phyloP scores from a whole-genome alignment of 1,140 invertebrate genomes.

The Pseudomyrmex concolor region DNA sequence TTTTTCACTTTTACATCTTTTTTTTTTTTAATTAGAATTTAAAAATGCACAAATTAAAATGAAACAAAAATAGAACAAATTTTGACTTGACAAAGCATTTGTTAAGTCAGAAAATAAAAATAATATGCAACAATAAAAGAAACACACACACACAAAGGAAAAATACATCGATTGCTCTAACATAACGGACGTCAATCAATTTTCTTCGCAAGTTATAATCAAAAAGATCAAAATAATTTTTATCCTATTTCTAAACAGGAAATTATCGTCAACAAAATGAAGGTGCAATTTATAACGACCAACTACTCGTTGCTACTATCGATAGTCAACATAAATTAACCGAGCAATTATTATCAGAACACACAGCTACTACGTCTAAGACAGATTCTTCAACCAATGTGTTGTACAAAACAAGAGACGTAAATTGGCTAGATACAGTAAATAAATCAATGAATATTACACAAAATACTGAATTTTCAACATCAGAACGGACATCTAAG shows the following conservation, averaged over 20 bases:
- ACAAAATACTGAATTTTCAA: neutral
- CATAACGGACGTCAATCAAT: neutral
- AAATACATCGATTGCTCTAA: neutral
- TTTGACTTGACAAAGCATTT: neutral
- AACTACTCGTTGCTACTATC: neutral
- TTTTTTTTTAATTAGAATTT: neutral
- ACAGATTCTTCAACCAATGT: too few relatives aligned
- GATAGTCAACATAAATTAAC: neutral
- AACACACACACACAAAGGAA: neutral
- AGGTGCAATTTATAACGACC: neutral
- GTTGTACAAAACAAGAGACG: neutral
- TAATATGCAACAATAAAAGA: neutral
- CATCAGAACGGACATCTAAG: neutral
- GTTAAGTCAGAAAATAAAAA: too few relatives aligned
- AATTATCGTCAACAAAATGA: neutral
- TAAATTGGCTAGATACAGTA: constrained; percentile 12
- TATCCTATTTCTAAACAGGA: neutral
- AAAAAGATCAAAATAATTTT: neutral
- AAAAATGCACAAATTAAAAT: neutral
- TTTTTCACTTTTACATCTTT: neutral
- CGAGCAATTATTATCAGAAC: neutral
- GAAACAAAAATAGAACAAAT: neutral
- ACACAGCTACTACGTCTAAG: too few relatives aligned
- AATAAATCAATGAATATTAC: neutral
- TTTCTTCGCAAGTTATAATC: neutral